phyloP scores from a whole-genome alignment of 2,113 vertebrate genomes.

The Haliaeetus leucogaster region DNA sequence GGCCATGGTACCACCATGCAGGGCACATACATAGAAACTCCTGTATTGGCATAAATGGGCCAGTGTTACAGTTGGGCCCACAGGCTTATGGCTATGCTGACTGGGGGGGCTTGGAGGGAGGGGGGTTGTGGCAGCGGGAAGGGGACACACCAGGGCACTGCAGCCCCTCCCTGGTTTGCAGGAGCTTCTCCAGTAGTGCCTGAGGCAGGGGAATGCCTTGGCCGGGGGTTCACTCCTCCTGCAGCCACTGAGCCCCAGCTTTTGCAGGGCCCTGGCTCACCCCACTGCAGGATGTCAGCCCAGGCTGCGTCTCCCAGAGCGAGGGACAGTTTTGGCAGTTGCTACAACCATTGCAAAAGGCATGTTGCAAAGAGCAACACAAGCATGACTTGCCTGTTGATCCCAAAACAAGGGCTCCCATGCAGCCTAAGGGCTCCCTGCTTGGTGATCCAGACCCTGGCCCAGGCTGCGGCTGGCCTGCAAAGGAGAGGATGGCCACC shows the following conservation, averaged over 20 bases:
- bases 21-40: accelerated
- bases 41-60: accelerated
- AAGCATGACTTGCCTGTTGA: accelerated
- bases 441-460: background rate
- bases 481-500: accelerated
- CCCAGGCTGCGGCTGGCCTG: accelerated
- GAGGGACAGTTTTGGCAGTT: background rate
- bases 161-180: background rate
- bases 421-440: accelerated
- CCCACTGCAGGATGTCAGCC: accelerated
- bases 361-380: background rate
- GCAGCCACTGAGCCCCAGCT: background rate
- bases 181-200: background rate
- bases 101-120: background rate
- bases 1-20: accelerated
- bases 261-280: no score
- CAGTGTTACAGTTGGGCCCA: accelerated
- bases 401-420: background rate
- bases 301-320: background rate
- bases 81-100: background rate
- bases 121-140: background rate
- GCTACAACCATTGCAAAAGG: background rate
- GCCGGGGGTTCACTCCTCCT: background rate
- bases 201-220: no score
- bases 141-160: no score